Evolutionary conservation across 2,888 invertebrate genomes (phyloP), one percentile per base, ranked within the genome.

Genomic region (Falcaria lacertinaria): DNA sequence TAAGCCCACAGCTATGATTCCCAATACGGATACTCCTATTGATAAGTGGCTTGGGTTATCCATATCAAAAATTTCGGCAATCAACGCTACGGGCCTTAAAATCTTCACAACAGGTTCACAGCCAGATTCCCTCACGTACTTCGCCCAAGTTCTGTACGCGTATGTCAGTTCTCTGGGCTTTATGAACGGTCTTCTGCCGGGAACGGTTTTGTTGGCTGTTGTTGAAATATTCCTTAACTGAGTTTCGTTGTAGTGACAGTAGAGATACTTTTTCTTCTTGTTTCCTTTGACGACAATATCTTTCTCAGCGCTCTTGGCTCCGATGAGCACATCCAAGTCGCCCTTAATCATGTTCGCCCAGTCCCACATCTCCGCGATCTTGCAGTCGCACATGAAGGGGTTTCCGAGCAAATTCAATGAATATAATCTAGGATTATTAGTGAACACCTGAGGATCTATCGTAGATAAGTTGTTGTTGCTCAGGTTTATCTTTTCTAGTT

Each of bases 61-160:
- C 3, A 60, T 57, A 33, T 78, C 58, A 41, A 71, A 69, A 0
- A 69, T 15, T 8, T 80, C 74, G 1, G 74, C 64, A 0, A 81
- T 64, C 28, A 84, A 63, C 1, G 89, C 88, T 1, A 89, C 74
- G 0, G 90, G 89, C 37, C 79, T 70, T 22, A 90, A 56, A 43
- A 90, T 90, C 53, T 89, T 89, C 4, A 90, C 90, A 1, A 89
- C 87, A 0, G 89, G 90, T 39, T 83, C 91, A 60, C 93, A 93
- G 15, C 90, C 91, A 0, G 93, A 92, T 64, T 93, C 93, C 42
- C 92, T 84, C 4, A 93, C 91, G 57, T 93, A 94, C 66, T 94
- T 93, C 1, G 93, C 93, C 94, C 94, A 94, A 0, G 94, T 94
- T 53, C 93, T 89, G 54, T 91, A 91, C 0, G 92, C 90, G 45